Conservation (phyloP, 2,797 vertebrate species). For the Karalla daura region DNA sequence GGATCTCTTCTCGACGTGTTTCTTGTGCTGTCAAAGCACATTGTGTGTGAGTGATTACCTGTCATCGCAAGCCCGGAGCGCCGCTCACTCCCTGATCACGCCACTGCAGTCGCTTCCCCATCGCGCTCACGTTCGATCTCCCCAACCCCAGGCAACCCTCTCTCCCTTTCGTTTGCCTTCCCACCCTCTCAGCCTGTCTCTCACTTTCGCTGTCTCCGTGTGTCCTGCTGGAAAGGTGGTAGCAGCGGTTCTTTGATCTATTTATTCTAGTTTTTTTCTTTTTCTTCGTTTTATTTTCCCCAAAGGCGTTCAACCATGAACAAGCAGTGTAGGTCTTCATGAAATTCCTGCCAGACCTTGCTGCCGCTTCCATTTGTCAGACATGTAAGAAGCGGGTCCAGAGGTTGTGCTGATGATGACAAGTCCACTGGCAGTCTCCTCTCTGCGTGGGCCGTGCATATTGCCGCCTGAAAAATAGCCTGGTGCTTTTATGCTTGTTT, state of each 20-base stretch:
- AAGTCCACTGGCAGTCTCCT: slow-evolving; percentile 6
- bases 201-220: slow-evolving; percentile 20
- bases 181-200: background rate
- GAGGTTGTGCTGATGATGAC: slow-evolving; percentile 39
- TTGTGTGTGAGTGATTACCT: slow-evolving; percentile 79
- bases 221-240: slow-evolving; percentile 30
- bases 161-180: slow-evolving; percentile 1
- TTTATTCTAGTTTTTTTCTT: slow-evolving; percentile 36
- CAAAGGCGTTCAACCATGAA: slow-evolving; percentile 20
- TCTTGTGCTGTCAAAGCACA: slow-evolving; percentile 77
- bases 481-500: slow-evolving; percentile 7
- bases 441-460: background rate
- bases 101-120: slow-evolving; percentile 40
- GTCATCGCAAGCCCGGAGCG: slow-evolving; percentile 72
- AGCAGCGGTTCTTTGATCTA: slow-evolving; percentile 41
- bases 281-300: slow-evolving; percentile 29
- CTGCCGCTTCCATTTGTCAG: slow-evolving; percentile 26
- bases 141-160: slow-evolving; percentile 37
- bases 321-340: slow-evolving; percentile 16
- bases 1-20: slow-evolving; percentile 70
- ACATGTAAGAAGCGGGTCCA: slow-evolving; percentile 24
- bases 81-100: slow-evolving; percentile 54
- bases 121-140: slow-evolving; percentile 31
- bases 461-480: slow-evolving; percentile 16
- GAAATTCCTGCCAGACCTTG: slow-evolving; percentile 28